Percentiles rank a stretch among this genome's conserved stretches.
These are phyloP conservation scores for Archocentrus centrarchus DNA, from an alignment of 2,113 vertebrate genomes.

Conservation along the genomic window DNA sequence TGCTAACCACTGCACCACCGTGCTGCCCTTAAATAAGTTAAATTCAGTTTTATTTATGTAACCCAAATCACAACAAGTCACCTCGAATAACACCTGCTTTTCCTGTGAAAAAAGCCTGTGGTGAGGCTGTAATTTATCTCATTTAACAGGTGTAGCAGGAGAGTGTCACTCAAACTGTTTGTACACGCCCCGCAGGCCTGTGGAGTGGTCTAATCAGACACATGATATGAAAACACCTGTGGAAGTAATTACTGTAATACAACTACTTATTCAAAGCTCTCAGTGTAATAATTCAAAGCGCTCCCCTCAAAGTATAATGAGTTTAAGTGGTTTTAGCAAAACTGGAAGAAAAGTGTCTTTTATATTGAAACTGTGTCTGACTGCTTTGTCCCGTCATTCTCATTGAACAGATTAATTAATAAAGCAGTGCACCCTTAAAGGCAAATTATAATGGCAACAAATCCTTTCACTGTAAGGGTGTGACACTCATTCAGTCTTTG, in stretches of 20 bases:
- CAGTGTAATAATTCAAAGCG: not conserved
- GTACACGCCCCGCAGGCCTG: not conserved
- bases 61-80: too few species aligned
- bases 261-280: not conserved
- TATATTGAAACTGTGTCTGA: not conserved
- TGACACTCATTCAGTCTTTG: not conserved
- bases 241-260: not conserved
- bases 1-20: too few species aligned
- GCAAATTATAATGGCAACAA: not conserved
- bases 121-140: not conserved
- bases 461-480: too few species aligned
- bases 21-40: not conserved
- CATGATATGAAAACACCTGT: constrained; percentile 5
- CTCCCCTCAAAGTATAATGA: not conserved
- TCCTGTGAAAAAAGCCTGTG: not conserved
- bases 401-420: not conserved
- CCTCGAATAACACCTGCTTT: too few species aligned
- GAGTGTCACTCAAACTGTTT: not conserved
- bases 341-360: not conserved
- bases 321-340: not conserved
- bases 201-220: not conserved
- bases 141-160: not conserved
- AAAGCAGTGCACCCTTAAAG: not conserved
- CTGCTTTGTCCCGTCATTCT: not conserved
- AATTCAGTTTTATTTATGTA: too few species aligned